A percentile compares a stretch with the other conserved stretches of the same genome.
Conservation (phyloP, 2,797 vertebrate genomes). For the Parauchenoglanis punctatus region DNA sequence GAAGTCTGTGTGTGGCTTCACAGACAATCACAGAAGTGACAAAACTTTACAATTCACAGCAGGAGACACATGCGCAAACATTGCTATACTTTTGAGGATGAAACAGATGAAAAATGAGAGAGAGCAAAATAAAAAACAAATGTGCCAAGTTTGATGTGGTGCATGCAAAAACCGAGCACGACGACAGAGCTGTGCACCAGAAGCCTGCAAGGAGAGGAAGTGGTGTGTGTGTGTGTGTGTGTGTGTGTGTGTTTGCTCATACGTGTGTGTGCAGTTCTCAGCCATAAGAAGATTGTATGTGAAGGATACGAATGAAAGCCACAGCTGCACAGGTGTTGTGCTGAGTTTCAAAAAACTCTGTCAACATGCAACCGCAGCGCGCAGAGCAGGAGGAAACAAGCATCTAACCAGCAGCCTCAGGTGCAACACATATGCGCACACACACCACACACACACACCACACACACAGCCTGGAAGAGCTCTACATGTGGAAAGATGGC, state of each 20-base stretch:
- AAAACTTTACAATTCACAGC: constrained; percentile 4
- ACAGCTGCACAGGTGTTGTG: constrained; percentile 42
- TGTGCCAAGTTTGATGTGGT: neutral
- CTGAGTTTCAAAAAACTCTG: constrained; percentile 33
- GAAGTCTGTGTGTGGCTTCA: neutral
- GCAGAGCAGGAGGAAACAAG: constrained; percentile 30
- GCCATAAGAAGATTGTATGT: constrained; percentile 12
- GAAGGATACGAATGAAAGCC: constrained; percentile 24
- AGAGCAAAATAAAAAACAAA: constrained; percentile 6
- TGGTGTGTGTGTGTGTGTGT: constrained; percentile 53
- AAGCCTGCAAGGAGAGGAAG: constrained; percentile 61
- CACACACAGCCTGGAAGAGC: neutral
- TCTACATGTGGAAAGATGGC: constrained; percentile 8
- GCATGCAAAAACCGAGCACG: constrained; percentile 19
- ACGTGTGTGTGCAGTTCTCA: constrained; percentile 37
- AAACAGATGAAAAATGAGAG: neutral
- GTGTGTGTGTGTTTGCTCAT: constrained; percentile 33
- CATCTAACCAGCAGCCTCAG: constrained; percentile 26
- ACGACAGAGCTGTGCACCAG: constrained; percentile 34
- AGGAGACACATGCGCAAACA: neutral
- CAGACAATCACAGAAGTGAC: neutral
- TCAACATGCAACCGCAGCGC: constrained; percentile 29
- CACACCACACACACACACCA: neutral
- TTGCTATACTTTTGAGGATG: neutral
- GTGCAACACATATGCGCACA: neutral